Conservation (phyloP, 2,797 vertebrate genomes). For the Oryzias dopingdopingensis region DNA sequence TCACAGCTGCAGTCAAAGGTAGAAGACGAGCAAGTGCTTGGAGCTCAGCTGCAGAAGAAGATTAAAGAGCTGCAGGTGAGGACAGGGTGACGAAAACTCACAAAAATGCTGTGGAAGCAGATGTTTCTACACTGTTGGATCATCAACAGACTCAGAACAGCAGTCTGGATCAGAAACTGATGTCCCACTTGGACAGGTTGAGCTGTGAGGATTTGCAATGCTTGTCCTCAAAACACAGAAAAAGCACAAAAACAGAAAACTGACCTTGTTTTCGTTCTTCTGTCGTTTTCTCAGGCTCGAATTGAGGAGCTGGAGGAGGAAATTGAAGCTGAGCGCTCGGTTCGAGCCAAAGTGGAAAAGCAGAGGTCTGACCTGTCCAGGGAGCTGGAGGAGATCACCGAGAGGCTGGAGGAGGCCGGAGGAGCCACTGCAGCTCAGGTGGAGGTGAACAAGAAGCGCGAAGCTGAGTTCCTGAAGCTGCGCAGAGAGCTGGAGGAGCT, state of each 20-base stretch:
- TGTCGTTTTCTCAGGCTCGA: conserved; percentile 68
- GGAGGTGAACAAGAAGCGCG: conserved; percentile 84
- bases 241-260: no score
- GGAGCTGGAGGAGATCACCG: conserved; percentile 87
- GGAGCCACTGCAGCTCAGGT: conserved; percentile 78
- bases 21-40: conserved; percentile 76
- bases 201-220: no score
- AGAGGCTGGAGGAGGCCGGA: conserved; percentile 83
- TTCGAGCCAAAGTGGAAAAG: conserved; percentile 81
- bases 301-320: conserved; percentile 87
- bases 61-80: conserved; percentile 80
- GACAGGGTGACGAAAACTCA: neutral
- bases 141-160: no score
- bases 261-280: no score
- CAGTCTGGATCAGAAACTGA: no score
- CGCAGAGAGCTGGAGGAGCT: conserved; percentile 82
- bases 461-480: conserved; percentile 83
- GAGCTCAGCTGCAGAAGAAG: conserved; percentile 62
- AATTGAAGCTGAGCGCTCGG: conserved; percentile 77
- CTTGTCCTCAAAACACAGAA: no score
- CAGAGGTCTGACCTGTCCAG: conserved; percentile 75
- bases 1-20: conserved; percentile 76
- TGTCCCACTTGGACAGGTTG: no score
- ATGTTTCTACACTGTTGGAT: neutral
- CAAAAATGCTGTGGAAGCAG: neutral